These are phyloP conservation scores for Gerris lacustris DNA, from an alignment of 2,888 invertebrate species.

Conservation along the genomic window DNA sequence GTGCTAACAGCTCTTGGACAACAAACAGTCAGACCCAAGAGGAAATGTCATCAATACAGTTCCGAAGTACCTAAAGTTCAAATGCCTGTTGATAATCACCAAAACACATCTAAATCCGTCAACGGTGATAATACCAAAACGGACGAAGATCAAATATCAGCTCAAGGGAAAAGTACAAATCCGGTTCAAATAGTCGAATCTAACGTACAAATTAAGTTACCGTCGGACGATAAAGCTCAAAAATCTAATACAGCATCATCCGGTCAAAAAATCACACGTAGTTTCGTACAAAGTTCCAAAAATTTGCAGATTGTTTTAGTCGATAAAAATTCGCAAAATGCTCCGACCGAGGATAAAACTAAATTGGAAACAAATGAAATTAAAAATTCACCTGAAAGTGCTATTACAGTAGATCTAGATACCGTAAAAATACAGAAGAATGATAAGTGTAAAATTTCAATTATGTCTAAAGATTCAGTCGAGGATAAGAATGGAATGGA, in stretches of 20 bases:
- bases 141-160: neutral
- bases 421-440: too few species aligned
- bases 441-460: too few species aligned
- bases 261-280: neutral
- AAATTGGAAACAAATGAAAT: neutral
- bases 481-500: neutral
- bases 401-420: neutral
- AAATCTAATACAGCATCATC: neutral
- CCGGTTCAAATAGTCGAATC: neutral
- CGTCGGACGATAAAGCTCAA: neutral
- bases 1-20: slow-evolving; percentile 7
- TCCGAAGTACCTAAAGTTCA: neutral
- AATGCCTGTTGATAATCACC: neutral
- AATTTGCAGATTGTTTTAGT: neutral
- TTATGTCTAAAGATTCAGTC: too few species aligned
- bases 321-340: neutral
- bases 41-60: neutral
- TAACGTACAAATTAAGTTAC: neutral
- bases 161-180: neutral
- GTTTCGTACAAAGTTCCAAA: neutral
- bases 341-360: neutral
- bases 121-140: neutral
- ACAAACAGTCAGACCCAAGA: neutral
- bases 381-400: neutral
- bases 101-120: neutral